Base-by-base conservation (phyloP, 2,888 invertebrate genomes). In the Podabrus alpinus region DNA sequence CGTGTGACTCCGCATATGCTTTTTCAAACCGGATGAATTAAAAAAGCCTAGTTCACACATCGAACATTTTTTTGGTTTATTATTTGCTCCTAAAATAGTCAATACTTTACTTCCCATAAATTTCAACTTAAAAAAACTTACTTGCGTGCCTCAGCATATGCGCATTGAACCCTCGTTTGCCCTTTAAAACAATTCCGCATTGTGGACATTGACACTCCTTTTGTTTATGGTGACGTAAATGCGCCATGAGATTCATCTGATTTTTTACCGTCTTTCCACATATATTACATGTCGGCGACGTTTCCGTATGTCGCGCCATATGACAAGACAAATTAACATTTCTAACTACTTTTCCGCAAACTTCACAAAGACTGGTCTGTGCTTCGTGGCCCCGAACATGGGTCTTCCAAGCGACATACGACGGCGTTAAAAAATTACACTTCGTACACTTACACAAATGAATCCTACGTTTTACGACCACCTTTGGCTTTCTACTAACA, bases 1-100 rank as follows among this genome's bases (percentile, higher is more conserved):
- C 13, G 76, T 79, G 15, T 78, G 77, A 45, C 45, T 70, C 0
- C 66, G 72, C 24, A 77, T 70, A 15, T 77, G 77, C 64, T 73
- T 72, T 17, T 73, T 72, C 10, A 77, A 17, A 13, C 29, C 13
- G 1, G 1, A 13, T 5, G 5, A 13, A n/a, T 9, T 29, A 3
- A 5, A 13, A 13, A 29, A 29, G 1, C 29, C 0, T 13, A 13
- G 1, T 13, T 29, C 29, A 13, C 29, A 29, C 13, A 29, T 4
- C 0, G 29, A 29, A 29, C 29, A 29, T 3, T 29, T 13, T 5
- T 13, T 13, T 4, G 13, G 13, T 1, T 29, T 29, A 0, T 29
- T 13, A 1, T 13, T 29, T 29, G 3, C 13, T 13, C 29, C 19
- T 17, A 11, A 19, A 62, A 19, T 11, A 62, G 15, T n/a, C 9